Base-by-base conservation (phyloP, 2,113 vertebrate genomes). In the Microcebus lehilahytsara region DNA sequence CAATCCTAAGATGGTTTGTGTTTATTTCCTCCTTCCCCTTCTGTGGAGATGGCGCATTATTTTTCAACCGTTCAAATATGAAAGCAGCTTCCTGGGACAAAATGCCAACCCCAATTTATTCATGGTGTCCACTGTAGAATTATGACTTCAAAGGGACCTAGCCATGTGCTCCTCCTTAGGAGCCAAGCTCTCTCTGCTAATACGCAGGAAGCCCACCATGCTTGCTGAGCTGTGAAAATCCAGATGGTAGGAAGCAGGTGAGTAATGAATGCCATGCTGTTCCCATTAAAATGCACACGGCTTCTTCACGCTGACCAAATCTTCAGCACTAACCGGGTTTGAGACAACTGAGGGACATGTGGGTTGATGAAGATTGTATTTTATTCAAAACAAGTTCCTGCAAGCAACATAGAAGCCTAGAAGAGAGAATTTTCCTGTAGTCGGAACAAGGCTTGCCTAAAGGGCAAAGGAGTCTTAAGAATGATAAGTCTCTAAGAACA, bases 171-270 rank as follows among this genome's bases (percentile, higher is more conserved):
- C 32, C 90, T 79, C 32, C 42, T 75, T 10, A 51, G 84, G 62
- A 95, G 85, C 60, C 69, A 25, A 58, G 69, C 84, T 74, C 42
- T 92, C 84, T 56, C 23, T 12, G 14, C 9, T 13, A 69, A 71
- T 37, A 6, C 64, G 93, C 83, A 56, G 72, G 86, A 96, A 93
- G 75, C 71, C 91, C 89, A 77, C 91, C 79, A 72, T 53, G 37
- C 71, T 93, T 96, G 96, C 78, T 87, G 96, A 96, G 51, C 96
- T 96, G 93, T 95, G 96, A 97, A 74, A 83, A 91, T 89, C 97
- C 98, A 98, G 98, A 96, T 97, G 97, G 97, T 81, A 51, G 92
- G 95, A 96, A 95, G 97, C 97, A 97, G 97, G 95, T 88, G 83
- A 97, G 96, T 93, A 96, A 96, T 66, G 95, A 96, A 79, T 17